Evolutionary conservation across 2,888 invertebrate genomes (phyloP).

Genomic region (Tetranychus piercei): DNA sequence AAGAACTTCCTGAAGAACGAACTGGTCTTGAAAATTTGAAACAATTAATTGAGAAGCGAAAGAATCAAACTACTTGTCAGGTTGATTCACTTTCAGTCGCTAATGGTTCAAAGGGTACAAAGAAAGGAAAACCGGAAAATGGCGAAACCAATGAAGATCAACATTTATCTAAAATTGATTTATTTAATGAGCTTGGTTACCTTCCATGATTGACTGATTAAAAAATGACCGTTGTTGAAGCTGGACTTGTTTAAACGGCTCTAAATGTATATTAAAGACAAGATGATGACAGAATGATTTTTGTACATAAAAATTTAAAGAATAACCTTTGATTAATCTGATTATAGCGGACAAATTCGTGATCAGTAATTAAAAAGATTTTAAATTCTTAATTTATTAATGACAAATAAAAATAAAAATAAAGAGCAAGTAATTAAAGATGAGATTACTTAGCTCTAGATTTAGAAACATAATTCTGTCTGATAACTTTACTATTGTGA

Average conservation of each 20-base stretch:
- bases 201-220: neutral
- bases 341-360: neutral
- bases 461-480: too few relatives aligned
- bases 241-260: too few relatives aligned
- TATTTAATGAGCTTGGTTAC: neutral
- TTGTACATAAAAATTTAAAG: too few relatives aligned
- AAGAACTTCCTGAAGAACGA: neutral
- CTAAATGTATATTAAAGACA: too few relatives aligned
- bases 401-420: too few relatives aligned
- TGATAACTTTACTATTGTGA: too few relatives aligned
- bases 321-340: neutral
- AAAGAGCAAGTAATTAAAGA: too few relatives aligned
- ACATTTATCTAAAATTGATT: slow-evolving; percentile 2
- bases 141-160: neutral
- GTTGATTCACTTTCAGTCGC: neutral
- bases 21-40: neutral
- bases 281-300: too few relatives aligned
- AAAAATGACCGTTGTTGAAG: neutral
- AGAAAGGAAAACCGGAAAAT: neutral
- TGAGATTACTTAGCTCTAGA: too few relatives aligned
- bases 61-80: neutral
- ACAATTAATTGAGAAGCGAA: neutral
- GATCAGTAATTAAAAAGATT: too few relatives aligned
- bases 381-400: too few relatives aligned
- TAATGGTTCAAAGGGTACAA: neutral